Conservation (phyloP, 2,888 invertebrate genomes). For the Willowsia nigromaculata region DNA sequence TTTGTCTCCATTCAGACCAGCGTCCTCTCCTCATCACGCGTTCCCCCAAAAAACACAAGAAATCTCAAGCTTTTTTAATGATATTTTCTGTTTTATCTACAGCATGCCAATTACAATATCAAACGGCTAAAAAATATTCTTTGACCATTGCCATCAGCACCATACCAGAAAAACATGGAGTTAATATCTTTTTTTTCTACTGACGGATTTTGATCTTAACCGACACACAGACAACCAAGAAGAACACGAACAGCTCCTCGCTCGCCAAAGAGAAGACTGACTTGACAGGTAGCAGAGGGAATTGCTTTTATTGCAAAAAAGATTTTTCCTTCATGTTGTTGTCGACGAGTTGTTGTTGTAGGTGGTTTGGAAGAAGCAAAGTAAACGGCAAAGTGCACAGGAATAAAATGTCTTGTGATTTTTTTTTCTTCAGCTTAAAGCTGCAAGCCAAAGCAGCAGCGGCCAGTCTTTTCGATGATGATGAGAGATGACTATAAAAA, state of each 20-base stretch:
- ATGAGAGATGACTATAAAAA: no score
- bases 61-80: no score
- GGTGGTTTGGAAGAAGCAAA: not conserved
- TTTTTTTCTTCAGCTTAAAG: no score
- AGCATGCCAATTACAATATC: no score
- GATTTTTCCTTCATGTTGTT: not conserved
- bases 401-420: no score
- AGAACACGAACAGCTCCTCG: constrained; percentile 1
- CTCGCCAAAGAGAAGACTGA: constrained; percentile 60
- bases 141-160: not conserved
- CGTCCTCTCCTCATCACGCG: not conserved
- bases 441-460: no score
- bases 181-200: not conserved
- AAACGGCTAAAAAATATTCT: not conserved
- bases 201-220: constrained; percentile 32
- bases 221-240: no score
- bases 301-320: not conserved
- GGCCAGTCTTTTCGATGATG: no score
- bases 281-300: constrained; percentile 63
- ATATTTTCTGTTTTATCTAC: no score
- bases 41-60: not conserved
- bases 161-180: not conserved
- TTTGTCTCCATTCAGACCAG: not conserved
- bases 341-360: constrained; percentile 1
- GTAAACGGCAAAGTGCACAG: no score